These are phyloP conservation scores for Scolopax rusticola DNA, from an alignment of 2,797 vertebrate genomes.

Conservation along the genomic window DNA sequence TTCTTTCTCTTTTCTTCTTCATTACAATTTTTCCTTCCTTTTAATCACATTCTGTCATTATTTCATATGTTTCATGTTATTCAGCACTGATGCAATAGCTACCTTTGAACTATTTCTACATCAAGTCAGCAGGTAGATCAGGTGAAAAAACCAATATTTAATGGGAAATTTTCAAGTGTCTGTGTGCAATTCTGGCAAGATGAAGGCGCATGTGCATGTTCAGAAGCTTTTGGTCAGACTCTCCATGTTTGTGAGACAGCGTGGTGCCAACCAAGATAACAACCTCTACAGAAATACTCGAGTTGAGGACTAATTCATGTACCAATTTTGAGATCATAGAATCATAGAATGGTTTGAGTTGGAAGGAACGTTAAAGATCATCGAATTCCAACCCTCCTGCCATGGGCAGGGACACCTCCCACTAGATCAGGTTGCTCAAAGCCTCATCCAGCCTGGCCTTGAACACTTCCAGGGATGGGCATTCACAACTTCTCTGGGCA, in stretches of 20 bases:
- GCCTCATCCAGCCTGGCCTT: too few species aligned
- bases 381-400: too few species aligned
- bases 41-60: background rate
- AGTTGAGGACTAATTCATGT: background rate
- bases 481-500: too few species aligned
- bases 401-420: too few species aligned
- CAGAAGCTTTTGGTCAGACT: background rate
- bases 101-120: background rate
- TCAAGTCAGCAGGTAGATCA: background rate
- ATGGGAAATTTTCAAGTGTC: background rate
- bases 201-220: accelerated
- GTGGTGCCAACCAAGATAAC: background rate
- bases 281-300: background rate
- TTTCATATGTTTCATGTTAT: background rate
- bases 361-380: too few species aligned
- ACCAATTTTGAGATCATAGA: background rate
- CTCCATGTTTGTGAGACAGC: background rate
- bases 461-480: too few species aligned
- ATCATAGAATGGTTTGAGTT: too few species aligned
- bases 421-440: too few species aligned
- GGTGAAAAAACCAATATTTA: background rate
- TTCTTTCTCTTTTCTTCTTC: background rate
- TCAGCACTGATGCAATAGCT: background rate
- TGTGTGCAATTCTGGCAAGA: background rate
- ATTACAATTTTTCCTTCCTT: background rate